phyloP scores from a whole-genome alignment of 2,113 vertebrate genomes.

The Oryzias woworae region DNA sequence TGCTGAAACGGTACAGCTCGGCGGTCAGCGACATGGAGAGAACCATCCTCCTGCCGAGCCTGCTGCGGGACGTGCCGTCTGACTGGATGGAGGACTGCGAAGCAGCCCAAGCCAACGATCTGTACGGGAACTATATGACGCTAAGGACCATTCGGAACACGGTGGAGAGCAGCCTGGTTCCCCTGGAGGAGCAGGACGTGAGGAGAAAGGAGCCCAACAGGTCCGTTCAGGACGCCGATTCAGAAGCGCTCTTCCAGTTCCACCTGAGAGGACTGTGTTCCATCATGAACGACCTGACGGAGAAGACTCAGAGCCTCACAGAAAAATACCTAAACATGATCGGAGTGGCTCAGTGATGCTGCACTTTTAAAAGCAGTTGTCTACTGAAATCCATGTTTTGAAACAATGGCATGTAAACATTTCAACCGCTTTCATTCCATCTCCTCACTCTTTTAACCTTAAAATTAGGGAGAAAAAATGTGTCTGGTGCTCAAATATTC shows the following conservation, averaged over 20 bases:
- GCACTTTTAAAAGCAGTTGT: background rate
- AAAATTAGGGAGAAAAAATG: slow-evolving; percentile 33
- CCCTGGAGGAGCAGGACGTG: slow-evolving; percentile 39
- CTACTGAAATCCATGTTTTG: no score
- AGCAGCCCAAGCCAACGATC: slow-evolving; percentile 36
- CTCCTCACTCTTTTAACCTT: background rate
- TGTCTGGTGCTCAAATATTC: slow-evolving; percentile 8
- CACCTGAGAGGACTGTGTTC: slow-evolving; percentile 84
- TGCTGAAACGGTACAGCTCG: slow-evolving; percentile 80
- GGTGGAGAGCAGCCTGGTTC: slow-evolving; percentile 79
- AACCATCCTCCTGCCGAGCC: slow-evolving; percentile 88
- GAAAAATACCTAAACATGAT: slow-evolving; percentile 86
- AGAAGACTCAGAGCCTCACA: slow-evolving; percentile 80
- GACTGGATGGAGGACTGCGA: slow-evolving; percentile 42
- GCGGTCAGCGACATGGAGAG: slow-evolving; percentile 86
- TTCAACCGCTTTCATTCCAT: slow-evolving; percentile 15
- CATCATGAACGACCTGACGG: slow-evolving; percentile 81
- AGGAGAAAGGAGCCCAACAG: background rate
- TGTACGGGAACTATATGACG: slow-evolving; percentile 81
- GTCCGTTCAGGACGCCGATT: slow-evolving; percentile 35
- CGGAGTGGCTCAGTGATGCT: slow-evolving; percentile 64
- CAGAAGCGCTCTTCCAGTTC: slow-evolving; percentile 80
- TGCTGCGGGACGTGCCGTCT: slow-evolving; percentile 81
- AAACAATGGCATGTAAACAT: background rate
- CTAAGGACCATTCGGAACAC: slow-evolving; percentile 83